Evolutionary conservation across 2,113 vertebrate genomes (phyloP).

Genomic region (Heptranchias perlo): DNA sequence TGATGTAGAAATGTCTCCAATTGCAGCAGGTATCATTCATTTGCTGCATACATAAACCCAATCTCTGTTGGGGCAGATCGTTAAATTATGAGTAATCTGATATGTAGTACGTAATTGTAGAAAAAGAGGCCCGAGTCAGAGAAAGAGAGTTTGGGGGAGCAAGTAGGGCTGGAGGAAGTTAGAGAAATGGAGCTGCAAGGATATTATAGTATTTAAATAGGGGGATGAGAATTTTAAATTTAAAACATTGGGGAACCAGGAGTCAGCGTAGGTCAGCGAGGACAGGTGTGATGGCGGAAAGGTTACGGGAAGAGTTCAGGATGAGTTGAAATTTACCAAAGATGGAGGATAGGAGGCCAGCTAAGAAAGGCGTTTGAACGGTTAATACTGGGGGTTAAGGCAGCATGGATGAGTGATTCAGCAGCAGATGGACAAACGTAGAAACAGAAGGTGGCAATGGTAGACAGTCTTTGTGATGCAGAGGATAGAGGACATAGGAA

Average conservation of each 20-base stretch:
- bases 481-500: too few species aligned
- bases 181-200: too few species aligned
- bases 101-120: too few species aligned
- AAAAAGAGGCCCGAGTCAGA: background rate
- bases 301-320: background rate
- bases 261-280: background rate
- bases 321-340: background rate
- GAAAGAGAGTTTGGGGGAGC: too few species aligned
- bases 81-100: too few species aligned
- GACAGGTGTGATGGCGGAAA: background rate
- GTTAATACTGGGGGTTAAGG: background rate
- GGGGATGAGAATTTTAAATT: background rate
- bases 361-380: background rate
- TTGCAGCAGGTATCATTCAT: too few species aligned
- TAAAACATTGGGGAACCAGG: background rate
- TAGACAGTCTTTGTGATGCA: too few species aligned
- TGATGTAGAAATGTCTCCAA: too few species aligned
- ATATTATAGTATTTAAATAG: background rate
- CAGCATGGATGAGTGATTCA: background rate
- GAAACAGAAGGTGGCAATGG: too few species aligned
- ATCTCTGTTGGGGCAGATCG: too few species aligned
- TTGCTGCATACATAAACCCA: too few species aligned
- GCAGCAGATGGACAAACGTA: too few species aligned
- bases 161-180: background rate
- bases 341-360: background rate